Conservation (phyloP, 2,797 vertebrate species). For the Semaprochilodus insignis region DNA sequence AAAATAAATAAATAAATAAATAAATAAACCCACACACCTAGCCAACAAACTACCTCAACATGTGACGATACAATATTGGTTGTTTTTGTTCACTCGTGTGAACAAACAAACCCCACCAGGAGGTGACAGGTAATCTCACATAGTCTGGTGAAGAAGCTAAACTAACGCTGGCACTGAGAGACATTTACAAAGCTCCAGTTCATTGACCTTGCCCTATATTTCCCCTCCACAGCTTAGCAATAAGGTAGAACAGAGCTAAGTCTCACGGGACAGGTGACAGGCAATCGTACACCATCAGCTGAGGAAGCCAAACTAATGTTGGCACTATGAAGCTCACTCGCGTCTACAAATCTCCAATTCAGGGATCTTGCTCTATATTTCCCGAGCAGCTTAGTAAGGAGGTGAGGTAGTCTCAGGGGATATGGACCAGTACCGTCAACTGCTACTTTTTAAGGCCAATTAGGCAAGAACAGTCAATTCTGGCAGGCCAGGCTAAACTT, state of each 20-base stretch:
- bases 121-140: constrained; percentile 3
- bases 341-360: background rate
- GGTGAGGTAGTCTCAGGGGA: background rate
- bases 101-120: constrained; percentile 5
- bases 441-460: background rate
- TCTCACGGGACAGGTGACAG: constrained; percentile 6
- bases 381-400: background rate
- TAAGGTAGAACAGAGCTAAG: background rate
- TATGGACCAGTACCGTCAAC: background rate
- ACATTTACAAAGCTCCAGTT: constrained; percentile 10
- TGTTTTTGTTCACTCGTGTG: constrained; percentile 3
- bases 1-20: background rate
- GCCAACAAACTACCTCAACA: background rate
- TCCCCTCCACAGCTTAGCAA: constrained; percentile 2
- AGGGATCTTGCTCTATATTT: constrained; percentile 1
- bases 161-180: constrained; percentile 4
- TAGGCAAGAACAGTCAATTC: background rate
- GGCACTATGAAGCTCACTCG: background rate
- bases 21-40: background rate
- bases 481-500: background rate
- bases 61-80: background rate
- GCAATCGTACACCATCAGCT: background rate
- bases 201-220: constrained; percentile 9
- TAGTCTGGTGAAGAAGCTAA: constrained; percentile 1
- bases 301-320: constrained; percentile 3